Evolutionary conservation across 37 sponge, comb jelly and placozoan species (phyloP), one percentile per base, ranked within the genome.

Genomic region (Eunapius fragilis): DNA sequence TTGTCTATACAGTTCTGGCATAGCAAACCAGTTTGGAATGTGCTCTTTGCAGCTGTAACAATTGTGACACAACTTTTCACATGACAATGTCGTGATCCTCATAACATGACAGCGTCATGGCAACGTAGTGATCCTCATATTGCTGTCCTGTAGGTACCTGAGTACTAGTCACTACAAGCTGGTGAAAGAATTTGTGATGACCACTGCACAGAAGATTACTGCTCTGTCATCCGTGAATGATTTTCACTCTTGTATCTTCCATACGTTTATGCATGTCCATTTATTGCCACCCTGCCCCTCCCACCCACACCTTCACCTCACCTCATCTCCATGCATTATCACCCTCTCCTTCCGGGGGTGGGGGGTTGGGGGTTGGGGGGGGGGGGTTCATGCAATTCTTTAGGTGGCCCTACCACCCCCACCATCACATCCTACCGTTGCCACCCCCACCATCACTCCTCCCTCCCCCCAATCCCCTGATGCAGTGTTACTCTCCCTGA

Each of bases 231-330:
- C 84, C 32, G 79, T 86, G 38, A 99, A 99, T 76, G 91, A 91
- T 32, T 99, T 97, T 83, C 92, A 92, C 82, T 99, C 99, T 38
- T 90, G 97, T 96, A 94, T 90, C 92, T 84, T 81, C n/a, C 13
- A 24, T 75, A 31, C 33, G 32, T 12, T 69, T 23, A 69, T 34
- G 68, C 7, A 7, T 47, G 25, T 69, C 1, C 17, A 32, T 71
- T 33, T 69, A 6, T 81, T 69, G 9, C 36, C 37, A 34, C 12
- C 48, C 25, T 17, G 14, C 58, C 58, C 58, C 58, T 17, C 17
- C 58, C 22, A 12, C 17, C 17, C 58, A 17, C 58, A 13, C 58
- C 6, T 1, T 58, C 58, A 58, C 17, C 58, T 17, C 58, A 10
- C 6, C 6, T 41, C 41, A 3, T 41, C 41, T 41, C n/a, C n/a